Evolutionary conservation across 2,888 invertebrate species (phyloP).

Genomic region (Tuberolachnus salignus): DNA sequence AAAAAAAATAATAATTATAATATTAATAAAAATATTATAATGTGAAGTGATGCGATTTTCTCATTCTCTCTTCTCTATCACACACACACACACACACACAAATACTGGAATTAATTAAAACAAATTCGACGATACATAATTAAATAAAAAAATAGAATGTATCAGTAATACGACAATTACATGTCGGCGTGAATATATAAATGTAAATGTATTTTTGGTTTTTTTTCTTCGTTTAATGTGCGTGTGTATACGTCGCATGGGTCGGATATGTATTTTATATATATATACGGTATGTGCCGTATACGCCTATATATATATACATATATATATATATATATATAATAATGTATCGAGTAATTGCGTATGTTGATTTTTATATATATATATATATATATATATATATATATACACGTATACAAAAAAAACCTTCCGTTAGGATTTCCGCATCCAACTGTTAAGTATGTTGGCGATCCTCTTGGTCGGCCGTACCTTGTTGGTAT

Average conservation of each 20-base stretch:
- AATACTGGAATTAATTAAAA: too few species aligned
- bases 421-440: conserved; percentile 64
- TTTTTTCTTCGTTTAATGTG: neutral
- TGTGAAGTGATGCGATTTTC: too few species aligned
- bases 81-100: neutral
- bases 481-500: conserved; percentile 74
- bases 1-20: too few species aligned
- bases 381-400: conserved; percentile 18
- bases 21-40: too few species aligned
- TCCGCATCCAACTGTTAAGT: conserved; percentile 64
- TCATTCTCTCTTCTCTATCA: too few species aligned
- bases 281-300: neutral
- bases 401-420: conserved; percentile 17
- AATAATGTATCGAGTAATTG: neutral
- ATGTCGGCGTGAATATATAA: too few species aligned
- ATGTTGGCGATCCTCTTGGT: conserved; percentile 66
- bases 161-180: too few species aligned
- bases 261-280: too few species aligned
- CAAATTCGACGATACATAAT: too few species aligned
- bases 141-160: too few species aligned
- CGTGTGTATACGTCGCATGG: neutral
- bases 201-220: too few species aligned
- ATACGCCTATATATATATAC: conserved; percentile 11
- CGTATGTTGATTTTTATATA: neutral
- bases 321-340: neutral